These are phyloP conservation scores for Cyanoderma ruficeps DNA, from an alignment of 2,113 vertebrate genomes.

Conservation along the genomic window DNA sequence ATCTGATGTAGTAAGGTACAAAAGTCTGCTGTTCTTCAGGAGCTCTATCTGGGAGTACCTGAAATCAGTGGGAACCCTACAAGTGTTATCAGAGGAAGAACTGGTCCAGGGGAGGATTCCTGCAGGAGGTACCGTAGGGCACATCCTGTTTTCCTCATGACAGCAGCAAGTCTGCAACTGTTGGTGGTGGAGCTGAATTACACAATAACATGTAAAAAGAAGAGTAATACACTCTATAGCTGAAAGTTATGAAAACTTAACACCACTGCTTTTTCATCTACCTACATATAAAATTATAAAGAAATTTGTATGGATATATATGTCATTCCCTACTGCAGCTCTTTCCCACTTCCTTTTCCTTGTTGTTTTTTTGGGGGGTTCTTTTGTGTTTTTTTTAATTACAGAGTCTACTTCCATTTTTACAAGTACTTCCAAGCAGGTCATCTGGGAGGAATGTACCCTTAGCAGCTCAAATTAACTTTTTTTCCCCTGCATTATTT, in stretches of 20 bases:
- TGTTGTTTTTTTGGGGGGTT: background rate
- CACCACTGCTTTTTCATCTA: background rate
- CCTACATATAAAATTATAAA: background rate
- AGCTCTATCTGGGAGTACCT: background rate
- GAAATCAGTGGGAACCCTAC: background rate
- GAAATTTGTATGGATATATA: background rate
- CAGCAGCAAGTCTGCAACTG: background rate
- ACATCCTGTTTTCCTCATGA: background rate
- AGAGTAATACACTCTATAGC: background rate
- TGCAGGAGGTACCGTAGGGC: accelerated
- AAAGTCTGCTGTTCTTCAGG: background rate
- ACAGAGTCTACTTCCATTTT: background rate
- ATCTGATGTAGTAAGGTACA: background rate
- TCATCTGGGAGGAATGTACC: background rate
- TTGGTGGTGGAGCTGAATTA: background rate
- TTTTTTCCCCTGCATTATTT: slow-evolving; percentile 49
- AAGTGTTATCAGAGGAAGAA: background rate
- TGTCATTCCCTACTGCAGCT: background rate
- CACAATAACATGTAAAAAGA: background rate
- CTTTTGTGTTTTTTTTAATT: background rate
- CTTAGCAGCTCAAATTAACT: background rate
- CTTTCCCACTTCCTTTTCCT: background rate
- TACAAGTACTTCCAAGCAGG: background rate
- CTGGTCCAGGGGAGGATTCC: background rate
- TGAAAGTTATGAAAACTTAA: background rate